These are phyloP conservation scores for Corythornis vintsioides DNA, from an alignment of 2,113 vertebrate species.

Conservation along the genomic window DNA sequence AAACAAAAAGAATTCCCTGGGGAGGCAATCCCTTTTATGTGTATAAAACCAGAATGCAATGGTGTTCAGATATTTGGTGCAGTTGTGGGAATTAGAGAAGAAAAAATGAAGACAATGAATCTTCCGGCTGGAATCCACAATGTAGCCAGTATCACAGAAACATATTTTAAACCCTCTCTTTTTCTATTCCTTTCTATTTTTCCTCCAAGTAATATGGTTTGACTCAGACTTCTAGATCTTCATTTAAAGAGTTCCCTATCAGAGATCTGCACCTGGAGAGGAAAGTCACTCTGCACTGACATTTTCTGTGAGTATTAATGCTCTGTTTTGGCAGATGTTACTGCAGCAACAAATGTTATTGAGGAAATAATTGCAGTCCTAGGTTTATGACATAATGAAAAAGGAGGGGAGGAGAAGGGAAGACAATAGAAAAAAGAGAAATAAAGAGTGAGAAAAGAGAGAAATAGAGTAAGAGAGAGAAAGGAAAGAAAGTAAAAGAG, in stretches of 20 bases:
- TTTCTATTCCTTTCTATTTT: slow-evolving; percentile 7
- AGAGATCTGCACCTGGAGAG: slow-evolving; percentile 16
- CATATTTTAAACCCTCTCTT: neutral
- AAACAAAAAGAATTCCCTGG: slow-evolving; percentile 43
- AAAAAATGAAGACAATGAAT: slow-evolving; percentile 30
- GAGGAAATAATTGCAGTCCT: neutral
- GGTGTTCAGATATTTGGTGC: neutral
- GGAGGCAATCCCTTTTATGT: neutral
- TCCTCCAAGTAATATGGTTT: neutral
- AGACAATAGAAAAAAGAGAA: too few relatives aligned
- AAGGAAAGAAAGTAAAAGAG: too few relatives aligned
- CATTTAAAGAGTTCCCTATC: slow-evolving; percentile 58
- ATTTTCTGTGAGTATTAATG: neutral
- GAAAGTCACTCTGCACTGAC: neutral
- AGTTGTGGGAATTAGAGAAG: slow-evolving; percentile 18
- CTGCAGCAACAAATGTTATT: neutral
- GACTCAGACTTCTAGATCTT: slow-evolving; percentile 42
- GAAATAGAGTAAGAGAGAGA: too few relatives aligned
- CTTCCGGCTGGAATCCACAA: neutral
- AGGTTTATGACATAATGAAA: neutral
- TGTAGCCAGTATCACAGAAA: neutral
- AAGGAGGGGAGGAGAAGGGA: too few relatives aligned
- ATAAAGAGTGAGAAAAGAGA: too few relatives aligned
- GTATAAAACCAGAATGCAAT: neutral
- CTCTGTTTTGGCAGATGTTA: neutral